Conservation (phyloP, 2,113 vertebrate species). For the Prunella himalayana region DNA sequence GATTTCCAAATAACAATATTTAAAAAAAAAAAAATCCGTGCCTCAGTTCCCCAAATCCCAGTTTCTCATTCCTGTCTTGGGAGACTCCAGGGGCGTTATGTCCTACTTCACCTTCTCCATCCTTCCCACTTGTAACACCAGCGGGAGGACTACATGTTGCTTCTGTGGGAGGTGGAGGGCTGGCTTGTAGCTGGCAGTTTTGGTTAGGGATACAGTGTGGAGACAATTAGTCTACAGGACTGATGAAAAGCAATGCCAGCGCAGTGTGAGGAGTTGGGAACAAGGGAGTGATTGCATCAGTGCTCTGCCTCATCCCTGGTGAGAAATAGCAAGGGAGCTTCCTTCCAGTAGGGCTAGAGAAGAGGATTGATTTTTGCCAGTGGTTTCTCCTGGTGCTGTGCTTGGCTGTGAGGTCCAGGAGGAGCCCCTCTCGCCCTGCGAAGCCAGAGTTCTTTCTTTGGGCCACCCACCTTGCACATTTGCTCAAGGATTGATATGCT, state of each 20-base stretch:
- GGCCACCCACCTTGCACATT: background rate
- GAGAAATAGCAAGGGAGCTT: background rate
- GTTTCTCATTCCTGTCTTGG: background rate
- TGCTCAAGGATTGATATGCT: background rate
- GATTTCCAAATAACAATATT: background rate
- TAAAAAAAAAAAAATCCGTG: background rate
- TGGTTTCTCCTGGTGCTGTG: background rate
- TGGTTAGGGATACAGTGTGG: fast-evolving
- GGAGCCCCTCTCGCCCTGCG: background rate
- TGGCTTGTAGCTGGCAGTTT: background rate
- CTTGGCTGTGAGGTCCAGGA: background rate
- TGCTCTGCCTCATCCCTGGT: background rate
- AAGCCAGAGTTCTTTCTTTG: background rate
- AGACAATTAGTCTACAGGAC: fast-evolving
- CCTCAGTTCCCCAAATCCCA: background rate
- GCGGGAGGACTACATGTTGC: fast-evolving
- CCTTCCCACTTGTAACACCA: background rate
- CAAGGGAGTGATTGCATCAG: background rate
- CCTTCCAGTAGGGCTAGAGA: background rate
- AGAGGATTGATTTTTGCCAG: background rate
- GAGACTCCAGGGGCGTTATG: background rate
- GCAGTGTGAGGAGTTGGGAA: background rate
- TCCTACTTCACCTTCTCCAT: background rate
- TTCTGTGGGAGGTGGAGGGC: background rate
- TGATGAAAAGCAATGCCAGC: background rate